Evolutionary conservation across 2,797 vertebrate species (phyloP).

Genomic region (Petrocephalus schoutedeni): DNA sequence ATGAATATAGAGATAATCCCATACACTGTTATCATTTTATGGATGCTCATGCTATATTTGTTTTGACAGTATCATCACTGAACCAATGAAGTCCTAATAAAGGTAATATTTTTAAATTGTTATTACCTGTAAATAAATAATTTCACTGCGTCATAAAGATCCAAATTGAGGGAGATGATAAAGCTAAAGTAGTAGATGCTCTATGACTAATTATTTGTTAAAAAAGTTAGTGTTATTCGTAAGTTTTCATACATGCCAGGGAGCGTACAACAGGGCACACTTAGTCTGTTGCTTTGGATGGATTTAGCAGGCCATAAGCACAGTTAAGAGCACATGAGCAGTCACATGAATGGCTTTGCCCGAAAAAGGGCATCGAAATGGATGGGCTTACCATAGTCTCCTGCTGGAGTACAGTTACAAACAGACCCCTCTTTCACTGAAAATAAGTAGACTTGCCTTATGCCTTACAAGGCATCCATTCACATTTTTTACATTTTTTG

Average conservation of each 20-base stretch:
- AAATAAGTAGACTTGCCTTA: background rate
- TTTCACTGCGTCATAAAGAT: background rate
- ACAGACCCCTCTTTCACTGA: conserved; percentile 8
- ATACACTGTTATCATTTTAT: background rate
- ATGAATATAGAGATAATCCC: background rate
- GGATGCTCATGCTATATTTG: background rate
- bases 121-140: background rate
- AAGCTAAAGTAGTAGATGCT: background rate
- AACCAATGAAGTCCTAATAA: background rate
- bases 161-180: background rate
- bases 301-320: conserved; percentile 48
- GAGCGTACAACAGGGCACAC: conserved; percentile 37
- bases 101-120: background rate
- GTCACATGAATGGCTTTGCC: conserved; percentile 57
- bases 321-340: conserved; percentile 58
- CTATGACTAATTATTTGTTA: background rate
- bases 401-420: background rate
- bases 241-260: background rate
- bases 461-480: background rate
- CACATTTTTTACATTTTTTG: background rate
- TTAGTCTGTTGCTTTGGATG: conserved; percentile 52
- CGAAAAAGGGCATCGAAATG: conserved; percentile 40
- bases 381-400: background rate
- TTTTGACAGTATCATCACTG: background rate
- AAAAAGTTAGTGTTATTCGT: background rate